These are phyloP conservation scores for Monomorium pharaonis DNA, from an alignment of 1,140 invertebrate genomes.

Conservation along the genomic window DNA sequence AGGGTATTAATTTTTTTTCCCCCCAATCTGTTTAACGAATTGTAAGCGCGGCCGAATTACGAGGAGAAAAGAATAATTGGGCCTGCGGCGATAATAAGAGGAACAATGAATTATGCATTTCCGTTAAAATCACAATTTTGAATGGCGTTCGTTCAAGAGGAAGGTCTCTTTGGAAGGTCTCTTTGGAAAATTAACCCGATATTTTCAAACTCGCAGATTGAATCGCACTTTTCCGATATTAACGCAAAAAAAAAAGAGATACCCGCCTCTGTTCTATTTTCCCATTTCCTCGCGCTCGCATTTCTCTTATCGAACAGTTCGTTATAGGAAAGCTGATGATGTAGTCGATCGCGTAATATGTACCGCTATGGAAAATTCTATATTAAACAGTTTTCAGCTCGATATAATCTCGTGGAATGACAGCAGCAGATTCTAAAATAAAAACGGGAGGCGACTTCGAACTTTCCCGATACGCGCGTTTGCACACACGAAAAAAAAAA, in stretches of 20 bases:
- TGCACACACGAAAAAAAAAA: not conserved
- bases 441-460: not conserved
- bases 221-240: slow-evolving; percentile 10
- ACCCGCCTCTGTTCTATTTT: not conserved
- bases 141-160: slow-evolving; percentile 4
- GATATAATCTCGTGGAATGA: not conserved
- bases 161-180: not conserved
- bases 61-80: not conserved
- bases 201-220: slow-evolving; percentile 14
- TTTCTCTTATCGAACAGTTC: not conserved
- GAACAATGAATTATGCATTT: slow-evolving; percentile 27
- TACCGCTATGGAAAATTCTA: not conserved
- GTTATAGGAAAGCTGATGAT: not conserved
- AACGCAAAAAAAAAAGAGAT: not conserved
- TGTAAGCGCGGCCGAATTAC: not conserved
- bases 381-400: not conserved
- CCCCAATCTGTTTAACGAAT: not conserved
- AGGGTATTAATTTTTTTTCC: not conserved
- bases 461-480: not conserved
- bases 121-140: not conserved
- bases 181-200: slow-evolving; percentile 14
- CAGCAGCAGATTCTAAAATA: not conserved
- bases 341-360: not conserved
- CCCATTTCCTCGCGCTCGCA: not conserved
- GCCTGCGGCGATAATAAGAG: not conserved